Evolutionary conservation across 1,140 invertebrate species (phyloP).

Genomic region (Heliconius hewitsoni): DNA sequence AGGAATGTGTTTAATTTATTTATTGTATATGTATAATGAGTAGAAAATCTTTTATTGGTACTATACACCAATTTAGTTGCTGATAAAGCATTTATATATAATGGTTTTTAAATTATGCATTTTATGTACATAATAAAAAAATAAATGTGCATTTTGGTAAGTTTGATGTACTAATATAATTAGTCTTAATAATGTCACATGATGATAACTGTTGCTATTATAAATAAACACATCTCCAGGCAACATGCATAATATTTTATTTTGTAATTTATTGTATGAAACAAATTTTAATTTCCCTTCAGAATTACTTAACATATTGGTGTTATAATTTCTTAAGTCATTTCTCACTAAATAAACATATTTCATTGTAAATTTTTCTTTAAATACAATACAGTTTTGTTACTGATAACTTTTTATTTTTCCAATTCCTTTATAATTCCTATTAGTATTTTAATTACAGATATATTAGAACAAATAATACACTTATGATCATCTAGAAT

Average conservation of each 20-base stretch:
- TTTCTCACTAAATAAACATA: conserved; percentile 25
- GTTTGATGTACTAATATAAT: background rate
- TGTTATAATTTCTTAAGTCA: background rate
- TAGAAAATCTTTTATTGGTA: conserved; percentile 28
- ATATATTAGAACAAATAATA: background rate
- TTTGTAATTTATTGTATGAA: background rate
- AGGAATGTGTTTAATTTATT: conserved; percentile 35
- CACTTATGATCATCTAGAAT: background rate
- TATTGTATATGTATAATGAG: conserved; percentile 30
- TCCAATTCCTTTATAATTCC: background rate
- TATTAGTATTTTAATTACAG: background rate
- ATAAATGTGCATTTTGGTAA: conserved; percentile 19
- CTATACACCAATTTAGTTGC: no score
- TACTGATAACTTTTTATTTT: conserved; percentile 21
- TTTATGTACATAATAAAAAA: conserved; percentile 26
- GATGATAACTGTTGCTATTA: background rate
- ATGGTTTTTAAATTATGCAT: conserved; percentile 18
- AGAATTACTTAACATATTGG: background rate
- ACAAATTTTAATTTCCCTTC: background rate
- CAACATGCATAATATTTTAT: conserved; percentile 11
- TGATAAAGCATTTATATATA: conserved; percentile 32
- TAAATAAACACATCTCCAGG: background rate
- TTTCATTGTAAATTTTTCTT: conserved; percentile 28
- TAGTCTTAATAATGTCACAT: conserved; percentile 15
- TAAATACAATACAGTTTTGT: conserved; percentile 35